Evolutionary conservation across 2,888 invertebrate genomes (phyloP).

Genomic region (Euplexia lucipara): DNA sequence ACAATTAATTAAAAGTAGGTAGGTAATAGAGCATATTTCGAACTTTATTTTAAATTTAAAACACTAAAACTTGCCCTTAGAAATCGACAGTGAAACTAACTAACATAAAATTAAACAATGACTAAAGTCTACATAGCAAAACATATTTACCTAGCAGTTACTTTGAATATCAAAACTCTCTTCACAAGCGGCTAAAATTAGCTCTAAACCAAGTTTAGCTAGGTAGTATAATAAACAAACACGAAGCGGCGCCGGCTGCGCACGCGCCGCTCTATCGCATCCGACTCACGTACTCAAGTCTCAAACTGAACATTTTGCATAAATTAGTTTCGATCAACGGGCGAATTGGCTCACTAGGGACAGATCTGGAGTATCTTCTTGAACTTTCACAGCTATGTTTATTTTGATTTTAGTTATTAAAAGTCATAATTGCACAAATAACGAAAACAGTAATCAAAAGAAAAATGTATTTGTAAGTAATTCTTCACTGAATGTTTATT

Average conservation of each 20-base stretch:
- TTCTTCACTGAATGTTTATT: background rate
- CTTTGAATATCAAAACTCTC: background rate
- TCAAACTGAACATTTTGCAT: background rate
- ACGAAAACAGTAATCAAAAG: background rate
- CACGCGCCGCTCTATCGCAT: background rate
- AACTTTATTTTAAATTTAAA: background rate
- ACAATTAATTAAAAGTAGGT: background rate
- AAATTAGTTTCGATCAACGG: background rate
- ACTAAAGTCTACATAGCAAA: background rate
- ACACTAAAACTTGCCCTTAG: too few relatives aligned
- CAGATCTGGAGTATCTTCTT: background rate
- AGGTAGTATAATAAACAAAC: background rate
- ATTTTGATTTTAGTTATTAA: background rate
- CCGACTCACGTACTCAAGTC: background rate
- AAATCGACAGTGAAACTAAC: background rate
- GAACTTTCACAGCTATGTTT: too few relatives aligned
- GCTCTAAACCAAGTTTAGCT: background rate
- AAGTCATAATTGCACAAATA: background rate
- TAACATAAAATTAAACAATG: background rate
- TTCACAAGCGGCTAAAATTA: conserved; percentile 14
- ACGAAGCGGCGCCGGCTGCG: background rate
- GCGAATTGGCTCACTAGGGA: background rate
- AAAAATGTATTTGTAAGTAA: background rate
- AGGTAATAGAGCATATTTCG: too few relatives aligned
- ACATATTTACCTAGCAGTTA: background rate